A percentile compares a stretch with the other conserved stretches of the same genome.
Conservation (phyloP, 2,888 invertebrate genomes). For the Dioctria rufipes region DNA sequence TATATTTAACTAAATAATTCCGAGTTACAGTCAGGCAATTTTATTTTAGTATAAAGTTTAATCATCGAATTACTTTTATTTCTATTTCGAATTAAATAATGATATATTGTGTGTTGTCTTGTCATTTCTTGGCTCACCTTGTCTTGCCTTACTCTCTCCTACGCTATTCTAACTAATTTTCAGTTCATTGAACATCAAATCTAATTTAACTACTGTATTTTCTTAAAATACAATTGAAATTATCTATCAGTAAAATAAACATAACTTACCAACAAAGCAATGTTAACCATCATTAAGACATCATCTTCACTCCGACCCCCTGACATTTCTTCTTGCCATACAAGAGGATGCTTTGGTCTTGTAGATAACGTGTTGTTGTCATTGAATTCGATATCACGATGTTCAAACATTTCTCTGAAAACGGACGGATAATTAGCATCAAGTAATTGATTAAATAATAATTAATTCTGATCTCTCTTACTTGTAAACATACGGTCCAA, state of each 20-base stretch:
- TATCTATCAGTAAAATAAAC: not conserved
- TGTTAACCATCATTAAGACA: slow-evolving; percentile 82
- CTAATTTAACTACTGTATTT: too few relatives aligned
- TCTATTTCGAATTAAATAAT: too few relatives aligned
- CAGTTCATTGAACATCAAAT: too few relatives aligned
- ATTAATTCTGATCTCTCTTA: slow-evolving; percentile 70
- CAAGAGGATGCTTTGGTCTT: slow-evolving; percentile 80
- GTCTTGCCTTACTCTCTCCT: too few relatives aligned
- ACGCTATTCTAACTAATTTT: too few relatives aligned
- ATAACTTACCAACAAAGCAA: slow-evolving; percentile 87
- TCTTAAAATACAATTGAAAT: too few relatives aligned
- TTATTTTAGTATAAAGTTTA: too few relatives aligned
- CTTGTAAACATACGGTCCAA: slow-evolving; percentile 93
- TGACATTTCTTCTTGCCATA: slow-evolving; percentile 84
- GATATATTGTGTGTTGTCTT: too few relatives aligned
- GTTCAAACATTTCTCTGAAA: slow-evolving; percentile 79
- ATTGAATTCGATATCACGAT: slow-evolving; percentile 81
- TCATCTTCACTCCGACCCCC: slow-evolving; percentile 83
- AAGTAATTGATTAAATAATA: not conserved
- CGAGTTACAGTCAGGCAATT: too few relatives aligned
- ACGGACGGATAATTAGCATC: not conserved
- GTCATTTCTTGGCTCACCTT: too few relatives aligned
- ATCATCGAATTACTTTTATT: too few relatives aligned
- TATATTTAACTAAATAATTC: too few relatives aligned
- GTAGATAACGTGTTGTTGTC: slow-evolving; percentile 82